A percentile compares a stretch with the other conserved stretches of the same genome.
Conservation (phyloP, 1,140 invertebrate genomes). For the Cotesia glomerata region DNA sequence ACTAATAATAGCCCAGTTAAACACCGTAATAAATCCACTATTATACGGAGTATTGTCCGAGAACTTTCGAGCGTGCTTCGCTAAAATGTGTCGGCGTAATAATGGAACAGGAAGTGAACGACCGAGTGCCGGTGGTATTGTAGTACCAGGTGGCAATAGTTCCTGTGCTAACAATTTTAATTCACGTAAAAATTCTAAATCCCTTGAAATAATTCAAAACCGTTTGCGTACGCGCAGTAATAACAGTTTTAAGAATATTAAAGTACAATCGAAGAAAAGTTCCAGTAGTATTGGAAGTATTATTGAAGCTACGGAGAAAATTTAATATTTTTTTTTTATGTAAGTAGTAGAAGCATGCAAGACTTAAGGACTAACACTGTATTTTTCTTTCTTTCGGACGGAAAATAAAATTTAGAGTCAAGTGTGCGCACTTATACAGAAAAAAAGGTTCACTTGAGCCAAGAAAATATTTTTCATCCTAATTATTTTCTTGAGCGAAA, state of each 20-base stretch:
- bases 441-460: too few species aligned
- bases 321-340: constrained; percentile 30
- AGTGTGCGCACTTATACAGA: too few species aligned
- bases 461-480: too few species aligned
- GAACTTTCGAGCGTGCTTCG: constrained; percentile 71
- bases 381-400: too few species aligned
- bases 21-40: constrained; percentile 80
- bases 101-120: constrained; percentile 24
- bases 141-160: constrained; percentile 19
- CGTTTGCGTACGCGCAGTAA: constrained; percentile 39
- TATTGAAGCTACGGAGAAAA: constrained; percentile 49
- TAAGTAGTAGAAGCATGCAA: too few species aligned
- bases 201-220: constrained; percentile 43
- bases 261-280: constrained; percentile 44
- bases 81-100: constrained; percentile 52
- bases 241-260: constrained; percentile 39
- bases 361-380: too few species aligned
- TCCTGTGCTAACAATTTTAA: too few species aligned
- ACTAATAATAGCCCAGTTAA: constrained; percentile 70
- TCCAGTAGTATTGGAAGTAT: constrained; percentile 53
- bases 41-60: constrained; percentile 81
- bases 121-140: constrained; percentile 28
- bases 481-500: too few species aligned
- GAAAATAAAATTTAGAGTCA: too few species aligned
- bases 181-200: constrained; percentile 40